Conservation (phyloP, 2,113 vertebrate genomes). For the Myodes glareolus region DNA sequence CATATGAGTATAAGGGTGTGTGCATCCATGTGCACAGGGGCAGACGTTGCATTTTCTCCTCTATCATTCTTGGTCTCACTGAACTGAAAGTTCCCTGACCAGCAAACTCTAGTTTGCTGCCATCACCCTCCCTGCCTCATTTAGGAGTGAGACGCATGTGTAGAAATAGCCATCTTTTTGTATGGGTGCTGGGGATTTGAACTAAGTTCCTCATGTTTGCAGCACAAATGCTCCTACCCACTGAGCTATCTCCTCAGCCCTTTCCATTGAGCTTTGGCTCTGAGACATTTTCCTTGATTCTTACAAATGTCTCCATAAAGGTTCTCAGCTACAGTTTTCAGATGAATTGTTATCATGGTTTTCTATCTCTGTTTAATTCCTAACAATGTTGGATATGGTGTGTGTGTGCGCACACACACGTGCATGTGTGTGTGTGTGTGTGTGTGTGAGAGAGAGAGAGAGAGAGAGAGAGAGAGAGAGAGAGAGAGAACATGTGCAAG, state of each 20-base stretch:
- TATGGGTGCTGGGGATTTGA: not conserved
- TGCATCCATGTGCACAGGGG: not conserved
- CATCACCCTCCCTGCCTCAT: not conserved
- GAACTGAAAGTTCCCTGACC: not conserved
- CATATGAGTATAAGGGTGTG: not conserved
- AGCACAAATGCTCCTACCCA: not conserved
- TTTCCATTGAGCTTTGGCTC: not conserved
- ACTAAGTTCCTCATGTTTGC: not conserved
- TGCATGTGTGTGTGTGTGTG: not conserved
- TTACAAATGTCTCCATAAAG: not conserved
- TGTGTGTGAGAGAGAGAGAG: not conserved
- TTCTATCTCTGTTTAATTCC: not conserved
- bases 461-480: not conserved
- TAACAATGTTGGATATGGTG: no score
- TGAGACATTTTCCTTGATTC: not conserved
- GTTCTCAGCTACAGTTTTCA: not conserved
- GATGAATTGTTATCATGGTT: not conserved
- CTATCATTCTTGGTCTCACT: not conserved
- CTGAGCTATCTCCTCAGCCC: not conserved
- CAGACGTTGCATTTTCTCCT: not conserved
- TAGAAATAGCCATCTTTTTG: not conserved
- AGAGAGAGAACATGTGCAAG: not conserved
- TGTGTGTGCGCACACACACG: not conserved
- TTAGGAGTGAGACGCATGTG: not conserved
- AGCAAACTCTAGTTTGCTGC: not conserved